A percentile compares a stretch with the other conserved stretches of the same genome.
Conservation (phyloP, 2,113 vertebrate genomes). For the Anolis carolinensis region DNA sequence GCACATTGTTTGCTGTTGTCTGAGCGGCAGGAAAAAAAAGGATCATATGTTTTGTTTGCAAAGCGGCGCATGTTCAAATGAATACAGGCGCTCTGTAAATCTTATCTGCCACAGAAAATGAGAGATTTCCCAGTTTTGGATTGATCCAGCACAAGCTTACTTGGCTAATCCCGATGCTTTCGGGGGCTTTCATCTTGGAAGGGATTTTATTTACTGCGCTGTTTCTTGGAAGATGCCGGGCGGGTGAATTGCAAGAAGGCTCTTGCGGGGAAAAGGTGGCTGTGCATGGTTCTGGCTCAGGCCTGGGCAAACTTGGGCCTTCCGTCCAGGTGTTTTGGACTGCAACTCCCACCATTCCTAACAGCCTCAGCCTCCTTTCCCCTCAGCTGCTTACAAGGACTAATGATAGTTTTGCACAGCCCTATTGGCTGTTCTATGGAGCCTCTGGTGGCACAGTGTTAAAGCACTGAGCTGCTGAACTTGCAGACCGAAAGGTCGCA, state of each 20-base stretch:
- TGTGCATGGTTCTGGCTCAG: background rate
- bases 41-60: slow-evolving; percentile 5
- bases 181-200: background rate
- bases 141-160: background rate
- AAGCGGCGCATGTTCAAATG: background rate
- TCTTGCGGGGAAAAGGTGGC: background rate
- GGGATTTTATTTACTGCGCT: background rate
- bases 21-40: background rate
- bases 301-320: background rate
- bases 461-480: too few relatives aligned
- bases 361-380: too few relatives aligned
- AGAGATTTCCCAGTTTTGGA: background rate
- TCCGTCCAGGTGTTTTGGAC: background rate
- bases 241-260: background rate
- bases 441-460: too few relatives aligned
- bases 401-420: too few relatives aligned
- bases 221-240: background rate
- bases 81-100: background rate
- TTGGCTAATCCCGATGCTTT: background rate
- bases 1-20: accelerated
- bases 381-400: too few relatives aligned
- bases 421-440: too few relatives aligned
- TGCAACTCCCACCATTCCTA: background rate
- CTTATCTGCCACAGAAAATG: background rate
- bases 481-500: too few relatives aligned